These are phyloP conservation scores for Buathra laborator DNA, from an alignment of 2,888 invertebrate species.

Conservation along the genomic window DNA sequence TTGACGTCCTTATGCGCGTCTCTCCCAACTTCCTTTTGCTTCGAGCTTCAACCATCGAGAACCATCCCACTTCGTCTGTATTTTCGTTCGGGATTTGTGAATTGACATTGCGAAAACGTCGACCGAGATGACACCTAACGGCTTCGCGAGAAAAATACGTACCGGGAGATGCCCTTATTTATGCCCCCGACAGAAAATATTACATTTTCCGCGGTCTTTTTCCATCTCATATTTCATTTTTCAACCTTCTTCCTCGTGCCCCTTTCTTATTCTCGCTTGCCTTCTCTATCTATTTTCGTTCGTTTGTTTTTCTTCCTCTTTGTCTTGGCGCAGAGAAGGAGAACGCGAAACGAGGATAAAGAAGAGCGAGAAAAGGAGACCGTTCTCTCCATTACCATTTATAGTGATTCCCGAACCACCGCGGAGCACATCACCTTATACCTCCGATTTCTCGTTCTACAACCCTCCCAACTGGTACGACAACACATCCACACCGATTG, in stretches of 20 bases:
- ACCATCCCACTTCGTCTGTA: not conserved
- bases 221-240: slow-evolving; percentile 56
- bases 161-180: slow-evolving; percentile 76
- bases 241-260: slow-evolving; percentile 54
- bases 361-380: slow-evolving; percentile 63
- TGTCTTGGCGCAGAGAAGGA: slow-evolving; percentile 46
- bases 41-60: not conserved
- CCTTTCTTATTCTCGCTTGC: slow-evolving; percentile 46
- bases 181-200: slow-evolving; percentile 79
- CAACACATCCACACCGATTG: slow-evolving; percentile 69
- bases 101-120: slow-evolving; percentile 47
- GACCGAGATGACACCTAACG: slow-evolving; percentile 20
- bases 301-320: slow-evolving; percentile 59
- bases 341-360: slow-evolving; percentile 49
- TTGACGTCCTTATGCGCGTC: slow-evolving; percentile 47
- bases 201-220: slow-evolving; percentile 78
- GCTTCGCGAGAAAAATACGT: not conserved
- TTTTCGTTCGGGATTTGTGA: slow-evolving; percentile 26
- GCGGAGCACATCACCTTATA: slow-evolving; percentile 68
- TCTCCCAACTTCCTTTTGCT: slow-evolving; percentile 22
- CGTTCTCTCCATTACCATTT: slow-evolving; percentile 84
- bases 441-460: slow-evolving; percentile 41
- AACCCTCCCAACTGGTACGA: slow-evolving; percentile 33
- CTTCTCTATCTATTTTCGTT: slow-evolving; percentile 50
- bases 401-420: slow-evolving; percentile 84